Base-by-base conservation (phyloP, 30 jellyfish, hydroid and myxozoan genomes). In the Sanderia malayensis region DNA sequence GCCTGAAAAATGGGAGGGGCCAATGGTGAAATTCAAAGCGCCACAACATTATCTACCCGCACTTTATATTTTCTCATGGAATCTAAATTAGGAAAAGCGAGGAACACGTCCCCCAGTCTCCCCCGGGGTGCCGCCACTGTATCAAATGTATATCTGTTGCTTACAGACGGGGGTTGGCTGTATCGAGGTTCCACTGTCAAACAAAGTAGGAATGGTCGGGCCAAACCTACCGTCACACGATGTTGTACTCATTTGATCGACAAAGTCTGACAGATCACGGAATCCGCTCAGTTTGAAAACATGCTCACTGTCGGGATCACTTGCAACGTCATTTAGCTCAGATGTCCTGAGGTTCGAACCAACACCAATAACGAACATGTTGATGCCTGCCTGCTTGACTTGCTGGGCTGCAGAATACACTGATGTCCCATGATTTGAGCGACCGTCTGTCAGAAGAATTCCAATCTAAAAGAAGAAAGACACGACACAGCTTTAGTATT, bases 341-440 rank as follows among this genome's bases (percentile, higher is more conserved):
- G 26, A 27, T 0, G n/a, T 44, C 25, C 71, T 70, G 23, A 80
- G 76, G 46, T 72, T 79, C 61, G 67, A 46, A 4, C 97, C 86
- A 17, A 91, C 82, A 19, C 98, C 98, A 33, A 91, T 70, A 23
- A 79, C 95, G 70, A 91, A 91, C 98, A 91, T 91, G 86, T 79
- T 91, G 68, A 91, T 91, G 32, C 96, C 96, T n/a, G 84, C 87
- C 2, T 52, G 61, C 44, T 70, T 58, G 49, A 91, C 96, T 72
- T 73, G 79, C 11, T 55, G 60, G 0, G 98, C 98, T 4, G 94
- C 98, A 31, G 34, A 7, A 59, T 49, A 58, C 24, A 91, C 98
- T 29, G 44, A 21, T 23, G 17, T 3, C 22, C 96, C 96, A 20
- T 24, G 29, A 65, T 91, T 91, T 10, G 98, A 91, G 0, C 55